Percentiles rank a stretch among this genome's conserved stretches.
Evolutionary conservation across 2,797 vertebrate genomes (phyloP).

Genomic region (Sardinella longiceps): DNA sequence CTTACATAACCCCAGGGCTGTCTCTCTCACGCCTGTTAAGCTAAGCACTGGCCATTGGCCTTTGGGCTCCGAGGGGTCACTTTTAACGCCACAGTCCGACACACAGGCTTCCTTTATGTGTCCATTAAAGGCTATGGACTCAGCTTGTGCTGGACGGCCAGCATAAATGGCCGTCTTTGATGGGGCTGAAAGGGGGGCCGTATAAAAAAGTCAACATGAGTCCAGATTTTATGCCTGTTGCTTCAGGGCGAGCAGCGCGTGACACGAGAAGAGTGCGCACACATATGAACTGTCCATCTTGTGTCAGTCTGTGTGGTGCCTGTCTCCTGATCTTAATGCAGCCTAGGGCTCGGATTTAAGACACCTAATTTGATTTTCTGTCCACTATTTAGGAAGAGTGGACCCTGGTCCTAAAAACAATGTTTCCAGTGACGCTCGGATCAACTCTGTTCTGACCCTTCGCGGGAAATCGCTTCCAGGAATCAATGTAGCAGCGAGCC

Average conservation of each 20-base stretch:
- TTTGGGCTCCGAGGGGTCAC: constrained; percentile 56
- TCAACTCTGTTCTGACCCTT: constrained; percentile 58
- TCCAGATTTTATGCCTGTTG: constrained; percentile 31
- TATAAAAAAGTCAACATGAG: constrained; percentile 53
- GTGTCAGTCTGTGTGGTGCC: not conserved
- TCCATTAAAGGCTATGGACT: constrained; percentile 53
- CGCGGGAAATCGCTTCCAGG: constrained; percentile 60
- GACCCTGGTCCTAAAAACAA: constrained; percentile 56
- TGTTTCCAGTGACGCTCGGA: constrained; percentile 59
- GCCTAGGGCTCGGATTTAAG: not conserved
- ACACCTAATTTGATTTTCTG: not conserved
- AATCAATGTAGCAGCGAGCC: constrained; percentile 44
- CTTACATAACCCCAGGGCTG: constrained; percentile 67
- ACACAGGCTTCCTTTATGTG: constrained; percentile 61
- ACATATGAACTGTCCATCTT: constrained; percentile 9
- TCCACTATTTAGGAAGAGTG: constrained; percentile 26
- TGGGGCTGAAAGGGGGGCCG: constrained; percentile 47
- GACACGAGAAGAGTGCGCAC: not conserved
- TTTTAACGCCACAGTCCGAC: constrained; percentile 60
- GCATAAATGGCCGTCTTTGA: constrained; percentile 59
- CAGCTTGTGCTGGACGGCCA: constrained; percentile 51
- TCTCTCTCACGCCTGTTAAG: constrained; percentile 64
- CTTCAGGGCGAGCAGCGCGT: not conserved
- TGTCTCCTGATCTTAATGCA: not conserved
- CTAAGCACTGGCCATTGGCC: constrained; percentile 56